Base-by-base conservation (phyloP, 2,113 vertebrate species). In the Carassius carassius region DNA sequence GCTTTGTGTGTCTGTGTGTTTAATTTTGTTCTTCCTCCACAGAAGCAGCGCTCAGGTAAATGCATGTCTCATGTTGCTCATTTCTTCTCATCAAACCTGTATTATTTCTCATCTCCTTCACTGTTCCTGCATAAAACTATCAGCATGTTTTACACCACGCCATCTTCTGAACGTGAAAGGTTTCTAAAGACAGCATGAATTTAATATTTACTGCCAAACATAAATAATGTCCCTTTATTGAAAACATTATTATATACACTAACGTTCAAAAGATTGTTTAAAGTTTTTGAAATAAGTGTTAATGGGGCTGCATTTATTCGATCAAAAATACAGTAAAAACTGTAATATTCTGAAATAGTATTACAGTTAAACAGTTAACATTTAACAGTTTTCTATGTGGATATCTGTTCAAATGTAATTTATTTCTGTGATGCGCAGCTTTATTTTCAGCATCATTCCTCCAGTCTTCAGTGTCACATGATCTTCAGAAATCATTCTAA, bases 11-110 rank as follows among this genome's bases (percentile, higher is more conserved):
- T 84, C 23, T 82, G 85, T 89, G 90, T 95, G 93, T 91, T 87
- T 94, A 92, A 94, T 92, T 90, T 82, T 92, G 92, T 95, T 95
- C 93, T 94, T 93, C 90, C 90, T 73, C 91, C 91, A 91, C 94
- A 92, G 91, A 89, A 90, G 90, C 89, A 86, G 51, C 90, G 84
- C 91, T 82, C 90, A 96, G 95, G 95, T 96, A 96, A 96, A 86
- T 89, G 29, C 9, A 16, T 35, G 47, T 77, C 16, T 77, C 49
- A 5, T n/a, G 29, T 56, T 37, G 62, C 54, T 73, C 29, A 74
- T 49, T 49, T 74, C 12, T 25, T 14, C 41, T 74, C 37, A n/a
- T 73, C 21, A 44, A n/a, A 37, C 69, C 69, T 70, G 67, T 37
- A 17, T 41, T 37, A 4, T 9, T 41, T 23, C 5, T 78, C 56